These are phyloP conservation scores for Stomatorhinus walkeri DNA, from an alignment of 2,797 vertebrate genomes.

Conservation along the genomic window DNA sequence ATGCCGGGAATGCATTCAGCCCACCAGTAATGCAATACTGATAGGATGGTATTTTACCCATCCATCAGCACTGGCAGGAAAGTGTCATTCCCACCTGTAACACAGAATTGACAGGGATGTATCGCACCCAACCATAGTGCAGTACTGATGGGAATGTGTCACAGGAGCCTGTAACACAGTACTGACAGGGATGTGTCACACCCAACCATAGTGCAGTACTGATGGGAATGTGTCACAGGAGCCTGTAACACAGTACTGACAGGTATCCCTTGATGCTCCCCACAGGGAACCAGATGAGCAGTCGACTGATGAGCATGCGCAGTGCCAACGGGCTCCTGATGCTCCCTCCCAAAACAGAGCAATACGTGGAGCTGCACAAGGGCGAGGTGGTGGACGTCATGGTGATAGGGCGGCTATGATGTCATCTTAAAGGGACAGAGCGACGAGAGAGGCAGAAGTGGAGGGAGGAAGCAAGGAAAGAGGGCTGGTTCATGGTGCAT, in stretches of 20 bases:
- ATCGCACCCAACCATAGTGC: not conserved
- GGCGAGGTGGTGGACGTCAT: constrained; percentile 85
- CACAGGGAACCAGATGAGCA: constrained; percentile 82
- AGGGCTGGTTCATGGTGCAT: constrained; percentile 91
- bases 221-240: not conserved
- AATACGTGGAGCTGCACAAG: constrained; percentile 86
- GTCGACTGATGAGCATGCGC: constrained; percentile 84
- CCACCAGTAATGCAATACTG: not conserved
- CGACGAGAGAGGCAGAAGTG: constrained; percentile 46
- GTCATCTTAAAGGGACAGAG: constrained; percentile 50
- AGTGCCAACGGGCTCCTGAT: constrained; percentile 83
- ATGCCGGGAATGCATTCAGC: not conserved
- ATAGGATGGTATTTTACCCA: not conserved
- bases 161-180: not conserved
- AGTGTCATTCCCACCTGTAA: too few species aligned
- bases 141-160: not conserved
- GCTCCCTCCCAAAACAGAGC: constrained; percentile 89
- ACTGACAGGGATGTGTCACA: not conserved
- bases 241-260: not conserved
- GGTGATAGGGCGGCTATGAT: constrained; percentile 86
- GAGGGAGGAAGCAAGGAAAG: constrained; percentile 59
- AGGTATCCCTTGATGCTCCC: not conserved
- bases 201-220: not conserved
- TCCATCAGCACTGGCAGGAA: not conserved
- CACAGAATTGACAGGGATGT: not conserved